These are phyloP conservation scores for Lysandra bellargus DNA, from an alignment of 2,888 invertebrate genomes.

Conservation along the genomic window DNA sequence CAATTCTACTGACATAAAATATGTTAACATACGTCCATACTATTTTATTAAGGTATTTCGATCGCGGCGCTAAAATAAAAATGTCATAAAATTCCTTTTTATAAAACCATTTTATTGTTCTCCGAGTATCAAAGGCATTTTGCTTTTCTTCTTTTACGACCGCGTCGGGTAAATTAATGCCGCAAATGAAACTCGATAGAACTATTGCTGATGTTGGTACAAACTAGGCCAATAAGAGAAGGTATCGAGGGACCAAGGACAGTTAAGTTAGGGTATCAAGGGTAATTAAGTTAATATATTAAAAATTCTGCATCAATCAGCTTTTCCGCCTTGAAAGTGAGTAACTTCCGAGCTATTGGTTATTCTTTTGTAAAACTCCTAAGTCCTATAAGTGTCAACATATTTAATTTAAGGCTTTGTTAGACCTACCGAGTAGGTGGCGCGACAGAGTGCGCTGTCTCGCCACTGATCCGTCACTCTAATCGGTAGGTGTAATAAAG, in stretches of 20 bases:
- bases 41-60: slow-evolving; percentile 16
- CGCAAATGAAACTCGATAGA: not conserved
- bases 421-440: too few relatives aligned
- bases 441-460: not conserved
- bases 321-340: too few relatives aligned
- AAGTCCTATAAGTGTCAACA: too few relatives aligned
- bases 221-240: not conserved
- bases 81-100: slow-evolving; percentile 22
- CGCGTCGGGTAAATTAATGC: not conserved
- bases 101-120: slow-evolving; percentile 22
- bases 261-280: too few relatives aligned
- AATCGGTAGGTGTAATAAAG: too few relatives aligned
- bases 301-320: too few relatives aligned
- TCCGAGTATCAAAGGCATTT: slow-evolving; percentile 11
- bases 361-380: too few relatives aligned
- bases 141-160: not conserved
- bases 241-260: too few relatives aligned
- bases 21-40: not conserved
- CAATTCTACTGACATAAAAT: slow-evolving; percentile 9
- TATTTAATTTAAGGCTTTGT: too few relatives aligned
- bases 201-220: not conserved
- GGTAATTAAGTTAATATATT: too few relatives aligned
- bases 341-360: too few relatives aligned
- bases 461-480: too few relatives aligned
- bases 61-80: slow-evolving; percentile 21